Percentiles rank a stretch among this genome's conserved stretches.
Evolutionary conservation across 1,140 invertebrate genomes (phyloP).

Genomic region (Penaeus japonicus): DNA sequence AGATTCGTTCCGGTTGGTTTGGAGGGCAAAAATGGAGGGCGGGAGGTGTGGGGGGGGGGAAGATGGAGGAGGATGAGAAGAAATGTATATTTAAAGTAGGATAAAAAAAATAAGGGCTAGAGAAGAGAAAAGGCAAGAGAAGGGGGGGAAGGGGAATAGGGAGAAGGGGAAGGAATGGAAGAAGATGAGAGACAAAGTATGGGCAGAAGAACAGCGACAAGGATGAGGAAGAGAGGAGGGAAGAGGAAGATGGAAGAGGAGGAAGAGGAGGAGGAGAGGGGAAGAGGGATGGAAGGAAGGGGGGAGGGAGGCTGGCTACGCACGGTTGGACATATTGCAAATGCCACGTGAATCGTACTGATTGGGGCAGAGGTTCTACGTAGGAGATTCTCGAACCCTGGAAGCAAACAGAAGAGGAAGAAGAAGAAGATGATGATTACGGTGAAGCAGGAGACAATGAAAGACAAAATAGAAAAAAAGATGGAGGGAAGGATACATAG

Average conservation of each 20-base stretch:
- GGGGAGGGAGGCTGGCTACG: not conserved
- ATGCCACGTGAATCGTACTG: not conserved
- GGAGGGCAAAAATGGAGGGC: not conserved
- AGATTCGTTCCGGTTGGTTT: too few species aligned
- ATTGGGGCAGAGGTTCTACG: too few species aligned
- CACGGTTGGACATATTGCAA: not conserved
- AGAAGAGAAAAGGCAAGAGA: not conserved
- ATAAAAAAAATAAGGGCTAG: not conserved
- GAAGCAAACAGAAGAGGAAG: too few species aligned
- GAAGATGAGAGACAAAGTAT: not conserved
- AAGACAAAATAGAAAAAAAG: too few species aligned
- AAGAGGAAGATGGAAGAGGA: not conserved
- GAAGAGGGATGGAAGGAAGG: not conserved
- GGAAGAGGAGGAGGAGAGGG: too few species aligned
- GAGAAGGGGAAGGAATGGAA: not conserved
- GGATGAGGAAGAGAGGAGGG: not conserved
- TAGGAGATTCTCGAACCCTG: too few species aligned
- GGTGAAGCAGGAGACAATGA: too few species aligned
- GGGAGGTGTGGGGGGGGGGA: not conserved
- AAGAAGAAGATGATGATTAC: too few species aligned
- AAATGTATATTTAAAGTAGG: not conserved
- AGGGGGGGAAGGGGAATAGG: not conserved
- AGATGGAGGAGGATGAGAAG: not conserved
- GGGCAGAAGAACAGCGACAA: not conserved
- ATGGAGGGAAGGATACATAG: too few species aligned